Evolutionary conservation across 1,140 invertebrate genomes (phyloP).

Genomic region (Nautilus pompilius): DNA sequence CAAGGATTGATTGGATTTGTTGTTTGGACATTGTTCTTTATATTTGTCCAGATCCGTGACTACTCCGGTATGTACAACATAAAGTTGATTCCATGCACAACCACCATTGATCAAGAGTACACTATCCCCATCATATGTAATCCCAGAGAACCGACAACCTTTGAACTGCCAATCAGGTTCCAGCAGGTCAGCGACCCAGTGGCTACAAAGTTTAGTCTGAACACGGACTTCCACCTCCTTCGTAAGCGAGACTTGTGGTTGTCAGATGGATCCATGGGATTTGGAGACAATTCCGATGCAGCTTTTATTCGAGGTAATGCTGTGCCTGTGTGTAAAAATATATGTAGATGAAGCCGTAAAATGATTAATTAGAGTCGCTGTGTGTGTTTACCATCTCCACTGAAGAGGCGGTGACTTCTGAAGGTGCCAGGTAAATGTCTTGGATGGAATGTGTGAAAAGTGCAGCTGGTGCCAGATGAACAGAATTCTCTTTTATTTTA

Average conservation of each 20-base stretch:
- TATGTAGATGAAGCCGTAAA: no score
- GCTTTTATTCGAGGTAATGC: slow-evolving; percentile 46
- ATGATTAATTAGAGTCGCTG: background rate
- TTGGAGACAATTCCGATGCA: slow-evolving; percentile 32
- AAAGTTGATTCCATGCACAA: slow-evolving; percentile 52
- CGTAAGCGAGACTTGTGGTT: slow-evolving; percentile 49
- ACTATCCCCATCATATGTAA: slow-evolving; percentile 41
- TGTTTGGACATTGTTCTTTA: no score
- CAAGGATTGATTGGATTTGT: no score
- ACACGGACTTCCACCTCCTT: slow-evolving; percentile 50
- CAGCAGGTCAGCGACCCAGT: slow-evolving; percentile 56
- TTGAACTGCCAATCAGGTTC: slow-evolving; percentile 53
- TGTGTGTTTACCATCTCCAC: background rate
- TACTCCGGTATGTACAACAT: slow-evolving; percentile 54
- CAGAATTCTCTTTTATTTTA: no score
- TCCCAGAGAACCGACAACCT: slow-evolving; percentile 45
- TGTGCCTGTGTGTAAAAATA: no score
- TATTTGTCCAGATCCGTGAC: slow-evolving; percentile 43
- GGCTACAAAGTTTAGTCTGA: slow-evolving; percentile 46
- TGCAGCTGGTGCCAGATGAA: no score
- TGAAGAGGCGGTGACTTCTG: no score
- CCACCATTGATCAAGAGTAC: slow-evolving; percentile 37
- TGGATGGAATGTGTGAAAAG: no score
- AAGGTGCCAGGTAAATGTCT: no score
- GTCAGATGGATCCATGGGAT: slow-evolving; percentile 31